Conservation (phyloP, 2,888 invertebrate species). For the Flabesymbios commensalis region DNA sequence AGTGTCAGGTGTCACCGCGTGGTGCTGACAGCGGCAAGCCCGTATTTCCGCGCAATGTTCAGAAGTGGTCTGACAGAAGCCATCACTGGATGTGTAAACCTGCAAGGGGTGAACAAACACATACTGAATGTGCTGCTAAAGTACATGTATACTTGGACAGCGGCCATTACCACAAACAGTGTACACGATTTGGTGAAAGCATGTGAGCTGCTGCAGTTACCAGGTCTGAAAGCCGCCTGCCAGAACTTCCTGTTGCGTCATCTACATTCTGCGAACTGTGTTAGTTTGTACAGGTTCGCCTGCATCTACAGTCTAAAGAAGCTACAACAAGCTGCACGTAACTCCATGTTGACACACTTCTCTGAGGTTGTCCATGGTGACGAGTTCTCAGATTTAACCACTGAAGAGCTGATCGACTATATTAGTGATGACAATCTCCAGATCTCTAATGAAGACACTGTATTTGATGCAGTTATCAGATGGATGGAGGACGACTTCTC, state of each 20-base stretch:
- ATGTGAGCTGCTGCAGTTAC: conserved; percentile 25
- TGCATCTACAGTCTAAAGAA: conserved; percentile 16
- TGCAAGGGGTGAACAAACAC: conserved; percentile 13
- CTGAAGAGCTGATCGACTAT: conserved; percentile 25
- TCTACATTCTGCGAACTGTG: conserved; percentile 24
- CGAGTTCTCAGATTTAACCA: conserved; percentile 18
- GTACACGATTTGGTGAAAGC: conserved; percentile 27
- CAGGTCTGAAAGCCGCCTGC: conserved; percentile 20
- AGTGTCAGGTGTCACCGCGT: conserved; percentile 20
- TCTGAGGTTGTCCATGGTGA: conserved; percentile 15
- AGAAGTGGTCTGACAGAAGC: conserved; percentile 20
- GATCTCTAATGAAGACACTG: conserved; percentile 22
- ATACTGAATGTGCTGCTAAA: conserved; percentile 19
- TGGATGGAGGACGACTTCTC: conserved; percentile 17
- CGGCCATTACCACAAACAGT: conserved; percentile 23
- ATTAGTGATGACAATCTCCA: conserved; percentile 19
- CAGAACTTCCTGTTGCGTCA: conserved; percentile 26
- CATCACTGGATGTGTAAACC: conserved; percentile 11
- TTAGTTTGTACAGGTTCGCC: conserved; percentile 25
- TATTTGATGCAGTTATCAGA: conserved; percentile 21
- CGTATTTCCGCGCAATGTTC: conserved; percentile 28
- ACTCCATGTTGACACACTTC: conserved; percentile 21
- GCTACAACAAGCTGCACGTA: conserved; percentile 12
- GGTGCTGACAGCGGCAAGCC: conserved; percentile 24
- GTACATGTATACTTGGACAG: conserved; percentile 27